Evolutionary conservation across 2,113 vertebrate genomes (phyloP).

Genomic region (Riparia riparia): DNA sequence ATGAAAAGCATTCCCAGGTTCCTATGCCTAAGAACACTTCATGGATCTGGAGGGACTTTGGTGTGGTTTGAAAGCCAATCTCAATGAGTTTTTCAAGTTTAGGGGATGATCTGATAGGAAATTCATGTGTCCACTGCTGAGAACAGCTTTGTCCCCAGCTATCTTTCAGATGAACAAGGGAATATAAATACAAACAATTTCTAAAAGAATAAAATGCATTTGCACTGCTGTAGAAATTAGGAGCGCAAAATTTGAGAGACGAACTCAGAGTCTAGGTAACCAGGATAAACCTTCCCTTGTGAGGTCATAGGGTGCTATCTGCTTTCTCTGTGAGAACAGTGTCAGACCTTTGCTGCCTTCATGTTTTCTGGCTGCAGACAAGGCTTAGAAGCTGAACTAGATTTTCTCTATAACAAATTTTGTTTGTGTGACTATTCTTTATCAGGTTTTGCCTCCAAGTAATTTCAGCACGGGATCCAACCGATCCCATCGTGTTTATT

Average conservation of each 20-base stretch:
- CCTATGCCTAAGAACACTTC: not conserved
- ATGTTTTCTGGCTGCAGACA: not conserved
- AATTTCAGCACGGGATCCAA: not conserved
- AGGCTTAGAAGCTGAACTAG: not conserved
- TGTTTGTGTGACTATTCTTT: not conserved
- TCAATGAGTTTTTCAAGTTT: not conserved
- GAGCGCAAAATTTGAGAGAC: not conserved
- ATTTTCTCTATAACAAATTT: not conserved
- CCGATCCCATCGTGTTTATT: not conserved
- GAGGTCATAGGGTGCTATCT: not conserved
- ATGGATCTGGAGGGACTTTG: not conserved
- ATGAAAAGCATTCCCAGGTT: not conserved
- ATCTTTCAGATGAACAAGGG: not conserved
- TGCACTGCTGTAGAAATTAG: not conserved
- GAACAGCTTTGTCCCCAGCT: not conserved
- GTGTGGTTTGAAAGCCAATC: not conserved
- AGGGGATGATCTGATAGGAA: rapidly evolving
- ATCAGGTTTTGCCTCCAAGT: not conserved
- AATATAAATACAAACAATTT: not conserved
- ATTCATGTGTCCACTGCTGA: not conserved
- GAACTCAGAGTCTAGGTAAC: not conserved
- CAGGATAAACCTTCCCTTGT: not conserved
- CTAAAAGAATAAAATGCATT: not conserved
- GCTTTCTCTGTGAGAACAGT: not conserved
- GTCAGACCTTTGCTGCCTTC: not conserved